A percentile compares a stretch with the other conserved stretches of the same genome.
Evolutionary conservation across 64 coral and sea anemone genomes (phyloP).

Genomic region (Montipora cactus): DNA sequence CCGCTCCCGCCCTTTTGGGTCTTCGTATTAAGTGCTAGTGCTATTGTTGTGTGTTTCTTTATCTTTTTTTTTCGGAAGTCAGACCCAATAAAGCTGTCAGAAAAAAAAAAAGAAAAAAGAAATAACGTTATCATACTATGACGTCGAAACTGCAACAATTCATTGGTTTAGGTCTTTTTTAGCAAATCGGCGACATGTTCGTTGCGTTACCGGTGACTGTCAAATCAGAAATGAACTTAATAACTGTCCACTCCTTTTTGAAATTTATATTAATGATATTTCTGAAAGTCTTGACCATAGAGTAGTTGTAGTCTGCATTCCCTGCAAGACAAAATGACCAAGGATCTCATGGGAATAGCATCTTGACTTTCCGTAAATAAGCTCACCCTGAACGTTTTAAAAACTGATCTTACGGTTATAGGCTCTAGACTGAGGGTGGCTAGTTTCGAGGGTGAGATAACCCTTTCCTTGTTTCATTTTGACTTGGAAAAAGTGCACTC

Average conservation of each 20-base stretch:
- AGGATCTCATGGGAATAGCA: neutral
- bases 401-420: neutral
- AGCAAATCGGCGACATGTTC: neutral
- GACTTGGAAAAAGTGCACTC: neutral
- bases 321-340: neutral
- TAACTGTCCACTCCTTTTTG: neutral
- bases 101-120: no score
- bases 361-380: neutral
- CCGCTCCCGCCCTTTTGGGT: no score
- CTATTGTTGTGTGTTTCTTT: no score
- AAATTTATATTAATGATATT: neutral
- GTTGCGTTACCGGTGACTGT: neutral
- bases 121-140: neutral
- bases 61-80: no score
- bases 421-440: neutral
- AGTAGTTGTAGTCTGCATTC: neutral
- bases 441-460: neutral
- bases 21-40: no score
- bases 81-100: no score
- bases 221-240: neutral
- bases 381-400: neutral
- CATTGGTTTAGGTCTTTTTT: neutral
- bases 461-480: neutral
- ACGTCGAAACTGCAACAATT: neutral
- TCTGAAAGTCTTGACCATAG: neutral